Conservation (phyloP, 2,888 invertebrate genomes). For the Acrobasis consociella region DNA sequence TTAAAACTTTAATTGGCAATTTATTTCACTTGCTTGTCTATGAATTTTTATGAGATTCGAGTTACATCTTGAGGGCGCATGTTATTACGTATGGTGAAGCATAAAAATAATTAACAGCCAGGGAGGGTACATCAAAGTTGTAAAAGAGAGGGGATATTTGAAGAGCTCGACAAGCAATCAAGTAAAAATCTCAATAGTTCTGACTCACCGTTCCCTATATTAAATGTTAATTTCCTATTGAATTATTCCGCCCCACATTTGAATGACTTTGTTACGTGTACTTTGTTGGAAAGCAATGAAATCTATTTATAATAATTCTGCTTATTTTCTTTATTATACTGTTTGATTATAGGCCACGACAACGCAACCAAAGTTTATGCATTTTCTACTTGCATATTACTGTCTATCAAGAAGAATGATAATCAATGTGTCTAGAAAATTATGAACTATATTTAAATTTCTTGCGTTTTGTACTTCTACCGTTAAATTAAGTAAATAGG, state of each 20-base stretch:
- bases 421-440: too few relatives aligned
- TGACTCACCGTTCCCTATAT: slow-evolving; percentile 77
- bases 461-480: too few relatives aligned
- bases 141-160: slow-evolving; percentile 76
- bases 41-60: slow-evolving; percentile 72
- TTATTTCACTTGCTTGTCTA: slow-evolving; percentile 60
- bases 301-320: slow-evolving; percentile 47
- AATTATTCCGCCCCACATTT: slow-evolving; percentile 79
- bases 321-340: slow-evolving; percentile 34
- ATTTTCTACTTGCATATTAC: too few relatives aligned
- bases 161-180: slow-evolving; percentile 81
- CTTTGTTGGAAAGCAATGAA: slow-evolving; percentile 58
- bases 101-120: slow-evolving; percentile 79
- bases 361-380: too few relatives aligned
- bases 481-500: too few relatives aligned
- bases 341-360: slow-evolving; percentile 27
- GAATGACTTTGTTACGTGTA: slow-evolving; percentile 72
- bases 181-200: slow-evolving; percentile 82
- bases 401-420: too few relatives aligned
- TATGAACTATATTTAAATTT: too few relatives aligned
- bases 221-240: slow-evolving; percentile 79
- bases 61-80: slow-evolving; percentile 65
- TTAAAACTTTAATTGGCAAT: slow-evolving; percentile 57
- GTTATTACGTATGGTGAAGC: slow-evolving; percentile 67
- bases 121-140: slow-evolving; percentile 78